Conservation (phyloP, 2,113 vertebrate species). For the Lepisosteus oculatus region DNA sequence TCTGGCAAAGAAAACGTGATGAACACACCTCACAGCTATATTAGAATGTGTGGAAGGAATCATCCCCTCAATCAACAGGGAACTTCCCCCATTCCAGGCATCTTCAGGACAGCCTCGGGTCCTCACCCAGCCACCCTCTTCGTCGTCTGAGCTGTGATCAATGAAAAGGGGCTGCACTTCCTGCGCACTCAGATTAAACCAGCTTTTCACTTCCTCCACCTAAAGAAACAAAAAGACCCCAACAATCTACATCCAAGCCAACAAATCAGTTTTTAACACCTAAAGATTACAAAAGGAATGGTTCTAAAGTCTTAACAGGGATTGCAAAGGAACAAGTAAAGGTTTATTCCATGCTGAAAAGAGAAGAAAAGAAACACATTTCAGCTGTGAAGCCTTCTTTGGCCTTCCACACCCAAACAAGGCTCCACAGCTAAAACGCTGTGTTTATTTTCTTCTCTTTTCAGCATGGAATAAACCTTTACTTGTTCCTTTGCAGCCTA, state of each 20-base stretch:
- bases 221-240: slow-evolving; percentile 34
- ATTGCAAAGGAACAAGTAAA: too few species aligned
- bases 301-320: too few species aligned
- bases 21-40: slow-evolving; percentile 65
- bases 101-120: slow-evolving; percentile 72
- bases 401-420: too few species aligned
- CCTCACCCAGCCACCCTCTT: slow-evolving; percentile 57
- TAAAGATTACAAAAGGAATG: background rate
- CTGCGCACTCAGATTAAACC: slow-evolving; percentile 83
- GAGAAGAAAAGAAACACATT: too few species aligned
- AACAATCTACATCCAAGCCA: background rate
- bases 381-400: too few species aligned
- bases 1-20: background rate
- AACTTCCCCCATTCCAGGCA: slow-evolving; percentile 83
- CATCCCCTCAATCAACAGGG: slow-evolving; percentile 74
- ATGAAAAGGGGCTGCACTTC: slow-evolving; percentile 81
- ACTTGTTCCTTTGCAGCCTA: too few species aligned
- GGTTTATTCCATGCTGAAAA: too few species aligned
- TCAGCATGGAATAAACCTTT: too few species aligned
- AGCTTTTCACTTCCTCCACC: slow-evolving; percentile 66
- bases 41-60: slow-evolving; percentile 50
- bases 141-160: background rate
- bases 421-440: too few species aligned
- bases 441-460: too few species aligned
- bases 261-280: background rate